phyloP scores from a whole-genome alignment of 1,140 invertebrate species.

The Diachasma alloeum region DNA sequence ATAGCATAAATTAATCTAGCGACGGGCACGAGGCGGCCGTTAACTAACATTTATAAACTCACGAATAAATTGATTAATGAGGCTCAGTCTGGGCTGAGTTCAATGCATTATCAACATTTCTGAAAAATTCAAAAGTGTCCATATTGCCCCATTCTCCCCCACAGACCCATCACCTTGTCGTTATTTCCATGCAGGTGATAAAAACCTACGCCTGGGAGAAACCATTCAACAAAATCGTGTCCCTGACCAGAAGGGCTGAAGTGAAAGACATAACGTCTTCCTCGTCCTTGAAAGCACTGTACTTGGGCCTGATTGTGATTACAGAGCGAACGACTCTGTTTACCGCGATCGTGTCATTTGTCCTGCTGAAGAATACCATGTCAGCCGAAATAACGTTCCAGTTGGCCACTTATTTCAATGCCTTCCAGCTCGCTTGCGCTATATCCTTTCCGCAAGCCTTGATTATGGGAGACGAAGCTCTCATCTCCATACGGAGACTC shows the following conservation, averaged over 20 bases:
- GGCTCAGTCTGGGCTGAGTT: no score
- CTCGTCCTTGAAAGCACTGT: constrained; percentile 76
- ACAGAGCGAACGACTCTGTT: constrained; percentile 79
- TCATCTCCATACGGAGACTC: constrained; percentile 73
- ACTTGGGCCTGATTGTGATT: constrained; percentile 75
- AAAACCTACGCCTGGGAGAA: constrained; percentile 86
- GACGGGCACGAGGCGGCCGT: no score
- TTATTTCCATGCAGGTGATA: constrained; percentile 72
- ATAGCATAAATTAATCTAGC: no score
- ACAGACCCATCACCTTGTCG: no score
- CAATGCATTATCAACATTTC: no score
- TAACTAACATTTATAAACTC: no score
- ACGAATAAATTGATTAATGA: no score
- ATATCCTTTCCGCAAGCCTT: constrained; percentile 79
- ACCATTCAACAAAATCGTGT: constrained; percentile 71
- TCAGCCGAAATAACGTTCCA: constrained; percentile 72
- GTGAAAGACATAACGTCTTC: constrained; percentile 73
- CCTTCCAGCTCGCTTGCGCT: constrained; percentile 70
- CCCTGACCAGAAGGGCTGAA: constrained; percentile 68
- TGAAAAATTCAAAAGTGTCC: no score
- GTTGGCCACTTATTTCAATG: constrained; percentile 76
- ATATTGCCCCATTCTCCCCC: no score
- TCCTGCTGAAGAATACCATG: constrained; percentile 72
- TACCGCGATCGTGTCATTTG: constrained; percentile 75
- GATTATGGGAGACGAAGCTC: constrained; percentile 70